Base-by-base conservation (phyloP, 1,140 invertebrate genomes). In the Papilio xuthus region DNA sequence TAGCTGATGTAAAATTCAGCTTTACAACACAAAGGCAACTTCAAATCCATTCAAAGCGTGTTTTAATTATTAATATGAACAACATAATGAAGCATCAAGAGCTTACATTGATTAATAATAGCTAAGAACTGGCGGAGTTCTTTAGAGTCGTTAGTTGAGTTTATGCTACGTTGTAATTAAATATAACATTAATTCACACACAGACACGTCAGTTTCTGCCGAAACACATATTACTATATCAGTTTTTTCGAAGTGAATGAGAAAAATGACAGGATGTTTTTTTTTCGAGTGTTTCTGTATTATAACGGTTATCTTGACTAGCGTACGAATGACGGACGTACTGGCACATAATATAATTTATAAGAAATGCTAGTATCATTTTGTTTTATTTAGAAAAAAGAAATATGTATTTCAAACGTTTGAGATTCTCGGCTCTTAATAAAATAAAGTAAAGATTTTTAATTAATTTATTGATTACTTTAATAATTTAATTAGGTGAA, bases 71-170 rank as follows among this genome's bases (percentile, higher is more conserved):
- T 76, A 69, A 78, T 79, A 81, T 85, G 82, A 83, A 85, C 79
- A 83, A 84, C 83, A 50, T 75, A 75, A 75, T 75, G 80, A 79
- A 83, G 78, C 82, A 81, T 81, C 86, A 89, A 87, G 85, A 82
- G 80, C 86, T 83, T 81, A 73, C 83, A 81, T 83, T 89, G 86
- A 90, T 90, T 88, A 90, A 90, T 91, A 77, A 82, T 79, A 80
- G 81, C 83, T 81, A 84, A 79, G 78, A 78, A 82, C 77, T 83
- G 82, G 75, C 85, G 82, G 81, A 81, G 83, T 75, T 85, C 84
- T 81, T 85, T 84, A 83, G 56, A 75, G 28, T 80, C 81, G 83
- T 87, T 83, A 85, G 79, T 70, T 78, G 67, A 71, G 81, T 81
- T 84, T 86, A 85, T 80, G 78, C 77, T 84, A 82, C 77, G 80